Evolutionary conservation across 2,888 invertebrate genomes (phyloP).

Genomic region (Aelia acuminata): DNA sequence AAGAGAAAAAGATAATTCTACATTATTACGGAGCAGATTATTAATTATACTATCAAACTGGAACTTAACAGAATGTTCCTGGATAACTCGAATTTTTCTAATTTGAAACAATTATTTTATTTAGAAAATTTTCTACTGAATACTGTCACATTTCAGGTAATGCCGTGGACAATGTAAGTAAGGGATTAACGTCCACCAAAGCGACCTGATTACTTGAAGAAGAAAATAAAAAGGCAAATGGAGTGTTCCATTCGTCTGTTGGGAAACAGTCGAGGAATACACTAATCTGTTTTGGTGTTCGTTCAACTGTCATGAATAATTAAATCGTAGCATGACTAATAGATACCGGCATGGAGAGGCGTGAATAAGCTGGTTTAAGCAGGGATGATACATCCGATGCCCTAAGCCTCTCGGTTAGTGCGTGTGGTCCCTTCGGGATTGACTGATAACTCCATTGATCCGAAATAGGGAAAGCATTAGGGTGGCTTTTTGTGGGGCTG

Average conservation of each 20-base stretch:
- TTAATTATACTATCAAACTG: too few relatives aligned
- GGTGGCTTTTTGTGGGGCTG: background rate
- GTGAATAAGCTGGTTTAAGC: constrained; percentile 37
- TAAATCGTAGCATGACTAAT: constrained; percentile 19
- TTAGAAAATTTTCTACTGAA: background rate
- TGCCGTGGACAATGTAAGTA: background rate
- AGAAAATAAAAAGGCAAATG: background rate
- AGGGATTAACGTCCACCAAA: background rate
- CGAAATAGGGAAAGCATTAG: constrained; percentile 19
- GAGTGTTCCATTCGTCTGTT: background rate
- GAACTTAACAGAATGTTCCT: too few relatives aligned
- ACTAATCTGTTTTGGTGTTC: background rate
- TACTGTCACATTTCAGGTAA: background rate
- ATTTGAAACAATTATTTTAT: background rate
- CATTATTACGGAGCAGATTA: too few relatives aligned
- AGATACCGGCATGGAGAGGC: background rate
- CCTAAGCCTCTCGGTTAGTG: background rate
- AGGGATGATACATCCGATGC: background rate
- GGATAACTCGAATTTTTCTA: too few relatives aligned
- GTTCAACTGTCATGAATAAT: constrained; percentile 40
- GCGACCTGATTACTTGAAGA: background rate
- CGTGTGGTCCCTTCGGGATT: background rate
- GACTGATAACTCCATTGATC: constrained; percentile 49
- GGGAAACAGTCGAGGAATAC: background rate
- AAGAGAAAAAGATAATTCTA: too few relatives aligned